Evolutionary conservation across 2,888 invertebrate genomes (phyloP), one percentile per base, ranked within the genome.

Genomic region (Chromoteleia sp.): DNA sequence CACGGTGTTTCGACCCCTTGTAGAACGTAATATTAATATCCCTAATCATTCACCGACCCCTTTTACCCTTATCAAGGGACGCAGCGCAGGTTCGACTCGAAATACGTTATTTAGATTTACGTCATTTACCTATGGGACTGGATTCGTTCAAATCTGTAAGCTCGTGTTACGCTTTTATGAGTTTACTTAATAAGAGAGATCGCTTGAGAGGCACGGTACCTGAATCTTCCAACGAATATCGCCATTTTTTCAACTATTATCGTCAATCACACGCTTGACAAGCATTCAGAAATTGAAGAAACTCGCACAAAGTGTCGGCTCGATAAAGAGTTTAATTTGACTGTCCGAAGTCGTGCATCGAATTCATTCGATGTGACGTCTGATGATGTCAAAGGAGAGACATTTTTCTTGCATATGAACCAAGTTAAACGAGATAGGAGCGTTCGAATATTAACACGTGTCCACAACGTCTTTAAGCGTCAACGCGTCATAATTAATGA

Each of bases 31-130:
- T 91, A 91, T 90, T 91, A 91, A 91, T 91, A 91, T 89, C 90
- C 89, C 89, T 89, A 91, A 92, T 92, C 91, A 91, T 90, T 91
- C 91, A 91, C 84, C 88, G 77, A 89, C 87, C 90, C 91, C 88
- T 88, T 89, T 84, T 84, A 91, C 91, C 90, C 89, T 90, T 90
- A 89, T 91, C 91, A 91, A 89, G 87, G 86, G 84, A 87, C 39
- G 17, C 0, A 36, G 6, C 89, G 87, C 86, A 86, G 88, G 86
- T 88, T 87, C 83, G 85, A 87, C 84, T 87, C 88, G 88, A 89
- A 89, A 88, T 87, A 88, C 87, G 89, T 89, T 90, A 90, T 90
- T 91, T 89, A 88, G 89, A 90, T 89, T 91, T 90, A 89, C 88
- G 86, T 85, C 87, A 86, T 89, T 90, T 87, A 86, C 88, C 87